Base-by-base conservation (phyloP, 2,888 invertebrate genomes). In the Drosophila pegasa region DNA sequence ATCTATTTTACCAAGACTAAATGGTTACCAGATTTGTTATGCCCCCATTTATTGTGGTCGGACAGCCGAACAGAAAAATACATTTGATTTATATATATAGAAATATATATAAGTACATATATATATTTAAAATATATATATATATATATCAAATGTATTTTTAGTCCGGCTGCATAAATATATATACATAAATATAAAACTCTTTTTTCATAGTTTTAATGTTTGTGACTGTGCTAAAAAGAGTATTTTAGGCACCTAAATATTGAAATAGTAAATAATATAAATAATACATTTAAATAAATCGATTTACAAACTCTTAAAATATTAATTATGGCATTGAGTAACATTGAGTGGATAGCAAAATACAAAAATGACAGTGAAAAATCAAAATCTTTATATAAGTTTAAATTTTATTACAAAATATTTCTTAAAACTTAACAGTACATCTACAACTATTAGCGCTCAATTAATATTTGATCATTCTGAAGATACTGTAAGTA, bases 401-500 rank as follows among this genome's bases (percentile, higher is more conserved):
- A 79, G 74, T 83, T 75, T 63, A 83, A 79, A 87, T 87, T 86
- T 84, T 88, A 87, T 88, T 86, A 81, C 70, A 87, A 80, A 82
- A 80, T 78, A 79, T 80, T 75, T 77, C 80, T 85, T 81, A 76
- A 88, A 87, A 87, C 88, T 86, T 86, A 87, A 87, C 80, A 83
- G 78, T 88, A 84, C 61, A 76, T 71, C 76, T 87, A 88, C 67
- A 83, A 67, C 63, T 81, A 78, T 72, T 68, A 71, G 70, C 79
- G 75, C 72, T 80, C 77, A 86, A 83, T 80, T 72, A 71, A 66
- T 79, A 69, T 75, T 67, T 80, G 71, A 80, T 83, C 82, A 80
- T 77, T 71, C 80, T 69, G 72, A 82, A 86, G 37, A 65, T 72
- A 69, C 69, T 64, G 59, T 68, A 60, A 57, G 56, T 45, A 48